Evolutionary conservation across 2,797 vertebrate species (phyloP), one percentile per base, ranked within the genome.

Genomic region (Cetoscarus ocellatus): DNA sequence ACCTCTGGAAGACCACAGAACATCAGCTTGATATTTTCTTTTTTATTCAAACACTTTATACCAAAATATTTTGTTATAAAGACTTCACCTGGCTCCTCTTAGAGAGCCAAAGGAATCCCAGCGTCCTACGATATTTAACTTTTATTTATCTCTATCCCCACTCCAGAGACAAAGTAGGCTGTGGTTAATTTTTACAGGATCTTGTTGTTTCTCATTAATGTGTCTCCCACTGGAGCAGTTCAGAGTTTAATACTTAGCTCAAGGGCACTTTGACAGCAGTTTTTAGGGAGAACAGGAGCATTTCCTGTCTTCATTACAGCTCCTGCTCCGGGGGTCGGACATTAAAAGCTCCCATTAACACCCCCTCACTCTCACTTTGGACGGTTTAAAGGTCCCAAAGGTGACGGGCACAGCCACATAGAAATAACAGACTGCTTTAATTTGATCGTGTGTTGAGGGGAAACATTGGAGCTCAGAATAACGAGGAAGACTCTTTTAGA

Each of bases 291-390:
- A 10, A 38, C 2, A 5, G 19, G 17, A 51, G 19, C 8, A 0
- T 69, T 58, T 67, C 39, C 53, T 57, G 19, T 36, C 10, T 15
- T 34, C 60, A 38, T 80, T 42, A 47, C 36, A 40, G 50, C 11
- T 7, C 40, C 39, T 48, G 44, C 72, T 70, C 9, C 60, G 5
- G 51, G n/a, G 6, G 34, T 14, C 10, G 8, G 12, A 27, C 67
- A 15, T 69, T 67, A 58, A 67, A 61, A 55, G 67, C 60, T n/a
- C 54, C 54, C 49, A 68, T 72, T 66, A 71, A 61, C 45, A 13
- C 38, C 9, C 44, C 3, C 9, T 44, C 45, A 64, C 14, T 66
- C n/a, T 58, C 62, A 43, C 53, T 43, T 19, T 9, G 35, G 45
- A 45, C 39, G 17, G 9, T 6, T 10, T 53, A 13, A 45, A 43